These are phyloP conservation scores for Caenorhabditis afra DNA, from an alignment of 2,888 invertebrate genomes.

Conservation along the genomic window DNA sequence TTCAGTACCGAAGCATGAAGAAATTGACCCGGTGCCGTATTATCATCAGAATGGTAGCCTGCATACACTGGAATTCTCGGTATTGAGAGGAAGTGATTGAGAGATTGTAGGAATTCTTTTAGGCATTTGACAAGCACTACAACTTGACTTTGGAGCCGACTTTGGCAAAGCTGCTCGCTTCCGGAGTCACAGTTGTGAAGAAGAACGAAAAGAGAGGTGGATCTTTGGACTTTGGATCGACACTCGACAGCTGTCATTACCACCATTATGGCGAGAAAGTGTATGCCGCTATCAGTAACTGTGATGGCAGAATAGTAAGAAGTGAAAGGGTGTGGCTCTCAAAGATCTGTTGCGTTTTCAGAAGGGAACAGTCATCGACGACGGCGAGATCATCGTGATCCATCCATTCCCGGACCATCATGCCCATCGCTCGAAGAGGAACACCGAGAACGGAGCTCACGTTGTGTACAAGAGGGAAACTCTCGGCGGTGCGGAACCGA, in stretches of 20 bases:
- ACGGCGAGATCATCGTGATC: conserved; percentile 74
- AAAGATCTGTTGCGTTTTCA: conserved; percentile 60
- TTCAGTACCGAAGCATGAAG: conserved; percentile 69
- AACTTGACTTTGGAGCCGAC: conserved; percentile 70
- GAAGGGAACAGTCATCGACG: conserved; percentile 78
- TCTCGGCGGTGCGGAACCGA: conserved; percentile 45
- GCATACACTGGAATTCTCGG: conserved; percentile 57
- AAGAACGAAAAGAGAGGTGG: conserved; percentile 72
- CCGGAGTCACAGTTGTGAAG: conserved; percentile 67
- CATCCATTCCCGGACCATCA: conserved; percentile 79
- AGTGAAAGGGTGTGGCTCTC: conserved; percentile 19
- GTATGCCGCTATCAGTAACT: conserved; percentile 78
- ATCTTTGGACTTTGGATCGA: conserved; percentile 56
- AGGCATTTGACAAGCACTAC: conserved; percentile 53
- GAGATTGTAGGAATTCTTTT: not conserved
- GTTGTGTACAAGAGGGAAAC: conserved; percentile 78
- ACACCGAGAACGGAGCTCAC: conserved; percentile 71
- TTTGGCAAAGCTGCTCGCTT: conserved; percentile 67
- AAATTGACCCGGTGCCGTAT: conserved; percentile 64
- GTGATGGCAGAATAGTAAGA: conserved; percentile 77
- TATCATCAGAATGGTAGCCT: conserved; percentile 61
- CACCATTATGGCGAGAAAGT: conserved; percentile 74
- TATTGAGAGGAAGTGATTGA: not conserved
- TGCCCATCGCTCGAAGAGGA: conserved; percentile 71
- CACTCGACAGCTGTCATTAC: conserved; percentile 75